Evolutionary conservation across 35 echinoderm and acorn worm genomes (phyloP), one percentile per base, ranked within the genome.

Genomic region (Ophioderma brevispina): DNA sequence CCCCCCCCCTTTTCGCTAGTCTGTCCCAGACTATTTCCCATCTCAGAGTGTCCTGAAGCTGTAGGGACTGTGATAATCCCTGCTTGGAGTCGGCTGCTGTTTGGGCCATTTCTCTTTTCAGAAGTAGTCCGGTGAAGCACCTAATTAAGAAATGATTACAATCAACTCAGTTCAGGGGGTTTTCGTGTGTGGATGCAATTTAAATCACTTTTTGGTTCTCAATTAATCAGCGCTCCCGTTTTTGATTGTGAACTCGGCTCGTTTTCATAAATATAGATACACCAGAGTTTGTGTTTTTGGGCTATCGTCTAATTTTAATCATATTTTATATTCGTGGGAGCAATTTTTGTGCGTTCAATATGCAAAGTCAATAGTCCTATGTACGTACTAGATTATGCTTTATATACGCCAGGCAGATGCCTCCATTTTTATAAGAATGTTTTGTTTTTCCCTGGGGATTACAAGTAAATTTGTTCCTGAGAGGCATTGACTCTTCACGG

Each of bases 1-100:
- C 82, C 35, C 87, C 87, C 5, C 78, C 87, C n/a, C 15, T n/a
- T 90, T 10, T 43, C 32, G 31, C 38, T 81, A 30, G 50, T 90
- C 1, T 37, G 38, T 30, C n/a, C n/a, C 17, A 80, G n/a, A 33
- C 56, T 0, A 10, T 90, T 8, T 82, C 37, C n/a, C 78, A 90
- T 36, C 23, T 90, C 4, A 23, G 31, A 13, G 36, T 36, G 0
- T 38, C 35, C n/a, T 1, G 23, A 6, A 31, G 50, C 38, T 31
- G n/a, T 30, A 34, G 84, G 31, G 4, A 88, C 86, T 15, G 10
- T 88, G 34, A 40, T 78, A 42, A 75, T 80, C 1, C 76, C 40
- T 1, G 17, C 0, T 49, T 79, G 86, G 70, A 28, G 18, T 88
- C 75, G 36, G 70, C 76, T 0, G 37, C 70, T 25, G n/a, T 88